Percentiles rank a stretch among this genome's conserved stretches.
phyloP scores from a whole-genome alignment of 2,888 invertebrate genomes.

The Proisotoma minuta region DNA sequence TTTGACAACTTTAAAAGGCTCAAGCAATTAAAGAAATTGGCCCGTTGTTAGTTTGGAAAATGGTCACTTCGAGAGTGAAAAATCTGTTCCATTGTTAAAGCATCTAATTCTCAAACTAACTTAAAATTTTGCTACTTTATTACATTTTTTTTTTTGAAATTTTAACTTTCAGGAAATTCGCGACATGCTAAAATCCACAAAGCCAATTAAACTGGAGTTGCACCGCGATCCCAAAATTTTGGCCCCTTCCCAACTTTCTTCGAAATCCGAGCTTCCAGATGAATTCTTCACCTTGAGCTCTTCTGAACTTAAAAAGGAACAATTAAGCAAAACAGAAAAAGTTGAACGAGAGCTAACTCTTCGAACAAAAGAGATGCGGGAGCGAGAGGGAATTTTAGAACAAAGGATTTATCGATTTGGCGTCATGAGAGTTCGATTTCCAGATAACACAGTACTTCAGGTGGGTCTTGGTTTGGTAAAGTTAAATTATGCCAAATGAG shows the following conservation, averaged over 20 bases:
- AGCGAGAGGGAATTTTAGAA: slow-evolving; percentile 76
- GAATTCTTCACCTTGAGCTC: slow-evolving; percentile 77
- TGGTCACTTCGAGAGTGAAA: too few relatives aligned
- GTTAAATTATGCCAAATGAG: too few relatives aligned
- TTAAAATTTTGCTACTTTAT: too few relatives aligned
- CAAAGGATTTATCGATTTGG: slow-evolving; percentile 67
- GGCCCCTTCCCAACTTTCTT: slow-evolving; percentile 67
- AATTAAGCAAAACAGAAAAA: slow-evolving; percentile 68
- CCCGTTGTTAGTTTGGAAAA: too few relatives aligned
- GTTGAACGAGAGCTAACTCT: slow-evolving; percentile 76
- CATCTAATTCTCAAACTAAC: too few relatives aligned
- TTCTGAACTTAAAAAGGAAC: slow-evolving; percentile 80
- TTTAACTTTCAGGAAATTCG: slow-evolving; percentile 57
- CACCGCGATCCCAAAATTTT: slow-evolving; percentile 83
- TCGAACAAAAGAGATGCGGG: slow-evolving; percentile 90
- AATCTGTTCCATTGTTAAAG: too few relatives aligned
- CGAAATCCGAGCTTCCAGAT: slow-evolving; percentile 66
- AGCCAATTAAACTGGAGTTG: slow-evolving; percentile 74
- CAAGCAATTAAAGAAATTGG: too few relatives aligned
- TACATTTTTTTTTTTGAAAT: background rate
- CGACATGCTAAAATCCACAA: slow-evolving; percentile 72
- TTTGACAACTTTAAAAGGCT: too few relatives aligned
- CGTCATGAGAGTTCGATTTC: slow-evolving; percentile 79
- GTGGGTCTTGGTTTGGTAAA: too few relatives aligned
- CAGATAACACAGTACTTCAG: slow-evolving; percentile 77